Conservation (phyloP, 1,140 invertebrate species). For the Aporrectodea caliginosa region DNA sequence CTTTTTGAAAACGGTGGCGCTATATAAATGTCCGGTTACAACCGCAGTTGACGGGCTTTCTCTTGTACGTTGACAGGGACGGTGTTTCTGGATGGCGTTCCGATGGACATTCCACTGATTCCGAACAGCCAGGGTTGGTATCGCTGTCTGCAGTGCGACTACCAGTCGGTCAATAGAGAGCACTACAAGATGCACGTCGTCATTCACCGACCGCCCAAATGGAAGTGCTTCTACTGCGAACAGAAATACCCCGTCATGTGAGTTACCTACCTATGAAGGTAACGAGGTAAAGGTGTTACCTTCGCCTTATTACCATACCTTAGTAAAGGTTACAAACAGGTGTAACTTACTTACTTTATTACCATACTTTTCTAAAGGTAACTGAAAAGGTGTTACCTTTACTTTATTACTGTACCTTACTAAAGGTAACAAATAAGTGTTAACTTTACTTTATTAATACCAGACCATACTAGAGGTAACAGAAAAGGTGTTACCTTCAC, state of each 20-base stretch:
- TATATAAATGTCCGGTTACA: no score
- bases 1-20: no score
- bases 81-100: constrained; percentile 26
- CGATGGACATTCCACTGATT: constrained; percentile 16
- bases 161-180: constrained; percentile 11
- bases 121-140: constrained; percentile 18
- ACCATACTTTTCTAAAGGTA: no score
- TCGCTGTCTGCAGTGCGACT: constrained; percentile 23
- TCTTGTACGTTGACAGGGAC: not conserved
- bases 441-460: no score
- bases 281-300: not conserved
- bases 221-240: constrained; percentile 28
- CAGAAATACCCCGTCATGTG: constrained; percentile 27
- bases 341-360: no score
- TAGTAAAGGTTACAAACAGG: not conserved
- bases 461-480: no score
- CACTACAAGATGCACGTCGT: constrained; percentile 28
- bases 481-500: no score
- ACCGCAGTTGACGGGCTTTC: no score
- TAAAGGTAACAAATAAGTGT: no score
- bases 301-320: not conserved
- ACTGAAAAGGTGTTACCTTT: no score
- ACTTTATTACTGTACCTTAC: no score
- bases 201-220: constrained; percentile 22
- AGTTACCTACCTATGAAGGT: no score